A percentile compares a stretch with the other conserved stretches of the same genome.
These are phyloP conservation scores for Nomada lathburiana DNA, from an alignment of 2,888 invertebrate species.

Conservation along the genomic window DNA sequence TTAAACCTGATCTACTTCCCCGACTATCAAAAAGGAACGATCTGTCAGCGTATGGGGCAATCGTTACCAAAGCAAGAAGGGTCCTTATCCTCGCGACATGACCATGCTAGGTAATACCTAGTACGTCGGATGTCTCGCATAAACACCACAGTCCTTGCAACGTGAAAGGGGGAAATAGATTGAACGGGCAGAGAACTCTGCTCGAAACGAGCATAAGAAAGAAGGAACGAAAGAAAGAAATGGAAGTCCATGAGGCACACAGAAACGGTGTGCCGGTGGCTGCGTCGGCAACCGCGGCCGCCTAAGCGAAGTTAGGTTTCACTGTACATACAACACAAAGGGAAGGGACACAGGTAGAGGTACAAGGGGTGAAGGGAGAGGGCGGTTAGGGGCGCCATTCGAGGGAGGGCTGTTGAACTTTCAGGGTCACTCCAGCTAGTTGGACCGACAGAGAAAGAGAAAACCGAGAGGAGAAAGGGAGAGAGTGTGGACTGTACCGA, in stretches of 20 bases:
- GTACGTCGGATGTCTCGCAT: too few relatives aligned
- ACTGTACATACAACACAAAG: constrained; percentile 83
- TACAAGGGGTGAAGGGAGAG: constrained; percentile 36
- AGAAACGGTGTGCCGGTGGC: constrained; percentile 55
- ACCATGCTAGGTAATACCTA: too few relatives aligned
- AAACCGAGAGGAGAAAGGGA: constrained; percentile 34
- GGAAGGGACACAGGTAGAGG: constrained; percentile 77
- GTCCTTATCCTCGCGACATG: too few relatives aligned
- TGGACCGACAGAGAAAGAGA: constrained; percentile 54
- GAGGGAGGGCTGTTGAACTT: constrained; percentile 79
- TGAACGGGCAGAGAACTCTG: constrained; percentile 14
- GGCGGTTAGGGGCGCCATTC: constrained; percentile 68
- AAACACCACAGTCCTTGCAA: too few relatives aligned
- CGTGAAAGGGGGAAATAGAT: background rate
- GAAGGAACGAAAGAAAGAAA: constrained; percentile 28
- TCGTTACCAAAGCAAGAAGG: too few relatives aligned
- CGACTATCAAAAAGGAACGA: too few relatives aligned
- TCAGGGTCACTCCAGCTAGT: constrained; percentile 81
- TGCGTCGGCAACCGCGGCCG: constrained; percentile 56
- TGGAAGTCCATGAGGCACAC: constrained; percentile 24
- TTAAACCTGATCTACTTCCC: too few relatives aligned
- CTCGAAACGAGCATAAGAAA: constrained; percentile 14
- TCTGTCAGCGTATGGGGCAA: too few relatives aligned
- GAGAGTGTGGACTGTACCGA: background rate
- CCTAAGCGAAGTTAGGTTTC: constrained; percentile 77